Evolutionary conservation across 2,888 invertebrate species (phyloP).

Genomic region (Thumatha senex): DNA sequence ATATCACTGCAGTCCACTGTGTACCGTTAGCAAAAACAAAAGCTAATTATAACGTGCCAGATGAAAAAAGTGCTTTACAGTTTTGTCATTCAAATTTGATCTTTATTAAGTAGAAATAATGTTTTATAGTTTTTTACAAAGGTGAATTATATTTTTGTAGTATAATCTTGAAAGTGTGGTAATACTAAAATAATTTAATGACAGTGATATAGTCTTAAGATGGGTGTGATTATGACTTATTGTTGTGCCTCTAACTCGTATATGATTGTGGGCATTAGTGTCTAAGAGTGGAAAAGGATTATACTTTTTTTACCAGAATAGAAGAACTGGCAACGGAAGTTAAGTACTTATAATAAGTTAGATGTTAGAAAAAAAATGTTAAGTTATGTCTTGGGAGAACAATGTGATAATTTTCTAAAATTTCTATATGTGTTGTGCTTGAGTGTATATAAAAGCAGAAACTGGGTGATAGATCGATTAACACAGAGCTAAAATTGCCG

Average conservation of each 20-base stretch:
- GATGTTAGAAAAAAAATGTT: not conserved
- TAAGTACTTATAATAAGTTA: not conserved
- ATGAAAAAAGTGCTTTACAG: conserved; percentile 10
- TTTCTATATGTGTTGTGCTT: too few species aligned
- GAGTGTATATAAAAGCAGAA: too few species aligned
- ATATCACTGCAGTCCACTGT: conserved; percentile 31
- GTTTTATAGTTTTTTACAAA: not conserved
- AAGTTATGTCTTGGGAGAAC: not conserved
- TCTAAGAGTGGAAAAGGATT: conserved; percentile 4
- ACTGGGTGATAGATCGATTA: too few species aligned
- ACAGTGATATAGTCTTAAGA: conserved; percentile 46
- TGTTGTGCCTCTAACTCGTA: conserved; percentile 38
- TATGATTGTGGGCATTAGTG: conserved; percentile 42
- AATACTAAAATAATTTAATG: conserved; percentile 58
- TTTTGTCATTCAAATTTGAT: conserved; percentile 12
- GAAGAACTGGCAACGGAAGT: not conserved
- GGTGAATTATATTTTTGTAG: not conserved
- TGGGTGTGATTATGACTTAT: conserved; percentile 46
- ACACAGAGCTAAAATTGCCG: too few species aligned
- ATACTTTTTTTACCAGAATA: not conserved
- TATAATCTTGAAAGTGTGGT: conserved; percentile 33
- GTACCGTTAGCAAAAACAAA: conserved; percentile 56
- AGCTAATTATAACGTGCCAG: conserved; percentile 22
- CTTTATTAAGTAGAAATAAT: conserved; percentile 8
- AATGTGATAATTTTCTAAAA: not conserved